A percentile compares a stretch with the other conserved stretches of the same genome.
These are phyloP conservation scores for Hemibagrus guttatus DNA, from an alignment of 2,797 vertebrate genomes.

Conservation along the genomic window DNA sequence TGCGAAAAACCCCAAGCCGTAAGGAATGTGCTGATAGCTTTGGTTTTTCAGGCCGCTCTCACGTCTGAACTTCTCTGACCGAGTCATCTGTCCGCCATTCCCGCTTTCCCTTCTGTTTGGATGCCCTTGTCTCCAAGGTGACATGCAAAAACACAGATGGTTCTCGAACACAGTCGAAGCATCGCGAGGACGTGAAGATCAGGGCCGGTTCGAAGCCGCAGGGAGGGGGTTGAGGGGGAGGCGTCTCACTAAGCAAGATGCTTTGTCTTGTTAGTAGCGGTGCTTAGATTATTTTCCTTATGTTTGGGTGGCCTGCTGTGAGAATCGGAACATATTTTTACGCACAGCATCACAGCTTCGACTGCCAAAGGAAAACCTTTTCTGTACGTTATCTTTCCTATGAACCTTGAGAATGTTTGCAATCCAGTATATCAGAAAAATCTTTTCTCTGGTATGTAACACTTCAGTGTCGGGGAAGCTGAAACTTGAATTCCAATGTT, in stretches of 20 bases:
- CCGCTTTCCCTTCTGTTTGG: constrained; percentile 63
- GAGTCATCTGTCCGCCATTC: constrained; percentile 46
- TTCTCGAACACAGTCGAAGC: constrained; percentile 43
- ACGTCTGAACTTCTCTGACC: constrained; percentile 73
- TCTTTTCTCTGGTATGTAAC: not conserved
- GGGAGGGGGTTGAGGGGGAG: not conserved
- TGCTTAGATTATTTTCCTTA: not conserved
- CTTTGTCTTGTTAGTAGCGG: not conserved
- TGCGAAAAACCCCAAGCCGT: constrained; percentile 60
- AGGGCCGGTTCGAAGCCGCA: not conserved
- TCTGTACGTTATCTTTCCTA: not conserved
- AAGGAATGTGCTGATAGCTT: constrained; percentile 79
- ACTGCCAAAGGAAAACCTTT: not conserved
- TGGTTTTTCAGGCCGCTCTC: constrained; percentile 67
- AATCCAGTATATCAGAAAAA: not conserved
- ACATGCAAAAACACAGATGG: constrained; percentile 58
- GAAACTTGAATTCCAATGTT: not conserved
- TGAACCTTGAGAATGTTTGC: not conserved
- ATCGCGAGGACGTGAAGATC: constrained; percentile 21
- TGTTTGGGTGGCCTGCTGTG: not conserved
- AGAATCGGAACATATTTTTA: not conserved
- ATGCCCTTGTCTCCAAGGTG: constrained; percentile 69
- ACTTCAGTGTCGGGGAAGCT: not conserved
- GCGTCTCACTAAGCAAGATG: not conserved
- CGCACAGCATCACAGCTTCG: not conserved